phyloP scores from a whole-genome alignment of 2,888 invertebrate species.

The Polyommatus iphigenia region DNA sequence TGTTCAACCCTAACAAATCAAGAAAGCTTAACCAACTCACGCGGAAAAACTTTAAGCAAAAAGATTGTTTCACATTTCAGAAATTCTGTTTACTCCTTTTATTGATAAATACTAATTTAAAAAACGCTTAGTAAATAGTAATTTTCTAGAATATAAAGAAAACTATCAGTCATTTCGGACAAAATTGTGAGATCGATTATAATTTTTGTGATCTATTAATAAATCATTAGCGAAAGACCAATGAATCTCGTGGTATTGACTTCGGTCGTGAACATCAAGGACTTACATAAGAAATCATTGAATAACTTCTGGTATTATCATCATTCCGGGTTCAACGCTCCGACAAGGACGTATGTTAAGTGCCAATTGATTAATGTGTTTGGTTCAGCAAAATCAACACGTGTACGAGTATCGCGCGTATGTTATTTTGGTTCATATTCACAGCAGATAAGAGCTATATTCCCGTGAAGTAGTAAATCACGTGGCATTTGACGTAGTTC shows the following conservation, averaged over 20 bases:
- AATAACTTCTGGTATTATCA: conserved; percentile 61
- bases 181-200: conserved; percentile 5
- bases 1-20: too few species aligned
- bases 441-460: conserved; percentile 32
- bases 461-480: conserved; percentile 29
- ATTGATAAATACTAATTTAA: too few species aligned
- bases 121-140: not conserved
- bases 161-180: not conserved
- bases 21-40: too few species aligned
- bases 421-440: conserved; percentile 23
- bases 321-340: conserved; percentile 71
- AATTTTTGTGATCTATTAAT: conserved; percentile 34
- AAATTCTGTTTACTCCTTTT: too few species aligned
- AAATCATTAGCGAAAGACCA: conserved; percentile 38
- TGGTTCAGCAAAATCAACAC: conserved; percentile 43
- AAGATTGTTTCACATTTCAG: too few species aligned
- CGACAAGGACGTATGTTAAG: conserved; percentile 67
- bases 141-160: not conserved
- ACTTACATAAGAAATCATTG: conserved; percentile 64
- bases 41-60: too few species aligned
- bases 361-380: conserved; percentile 47
- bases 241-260: conserved; percentile 55
- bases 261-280: conserved; percentile 59
- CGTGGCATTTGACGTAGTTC: conserved; percentile 11
- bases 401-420: conserved; percentile 38